Evolutionary conservation across 1,140 invertebrate species (phyloP), one percentile per base, ranked within the genome.

Genomic region (Drosophila gunungcola): DNA sequence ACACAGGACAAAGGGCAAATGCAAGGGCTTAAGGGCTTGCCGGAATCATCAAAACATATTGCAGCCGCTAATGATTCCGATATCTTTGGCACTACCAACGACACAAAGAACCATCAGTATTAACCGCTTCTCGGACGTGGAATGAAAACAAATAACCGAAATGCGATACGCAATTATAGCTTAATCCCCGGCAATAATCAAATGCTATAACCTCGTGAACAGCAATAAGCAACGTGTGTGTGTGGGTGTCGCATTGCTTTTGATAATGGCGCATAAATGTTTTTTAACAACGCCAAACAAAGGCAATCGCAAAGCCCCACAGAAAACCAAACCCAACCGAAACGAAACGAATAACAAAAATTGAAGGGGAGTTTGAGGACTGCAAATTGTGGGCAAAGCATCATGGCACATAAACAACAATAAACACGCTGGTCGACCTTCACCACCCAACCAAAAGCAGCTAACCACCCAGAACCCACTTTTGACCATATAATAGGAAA

Each of bases 261-360:
- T 82, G 79, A 82, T 82, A 82, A 82, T 82, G 73, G 68, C 74
- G 79, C 83, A 88, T 88, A 88, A 88, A 88, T 88, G 84, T 88
- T 89, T 88, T 88, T 88, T 88, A 88, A 88, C 83, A 89, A 89
- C 73, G 64, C 60, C 79, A 88, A 83, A 83, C 83, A 88, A 89
- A 88, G 73, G 76, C 83, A 88, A 86, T 88, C 84, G 61, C 63
- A 62, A 86, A 70, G 63, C 67, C 54, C 52, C 64, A 52, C 38
- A 36, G 54, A 84, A 80, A 76, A 61, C 46, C 73, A 12, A 65
- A 64, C 39, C 58, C 45, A 46, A 49, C 13, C 38, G 52, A 49
- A 70, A 27, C 51, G 54, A 78, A 74, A 42, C 46, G 41, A 65
- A 78, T 48, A 78, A 69, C 41, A 46, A 69, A 86, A 78, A 86